These are phyloP conservation scores for Megathymus violae DNA, from an alignment of 1,140 invertebrate genomes.

Conservation along the genomic window DNA sequence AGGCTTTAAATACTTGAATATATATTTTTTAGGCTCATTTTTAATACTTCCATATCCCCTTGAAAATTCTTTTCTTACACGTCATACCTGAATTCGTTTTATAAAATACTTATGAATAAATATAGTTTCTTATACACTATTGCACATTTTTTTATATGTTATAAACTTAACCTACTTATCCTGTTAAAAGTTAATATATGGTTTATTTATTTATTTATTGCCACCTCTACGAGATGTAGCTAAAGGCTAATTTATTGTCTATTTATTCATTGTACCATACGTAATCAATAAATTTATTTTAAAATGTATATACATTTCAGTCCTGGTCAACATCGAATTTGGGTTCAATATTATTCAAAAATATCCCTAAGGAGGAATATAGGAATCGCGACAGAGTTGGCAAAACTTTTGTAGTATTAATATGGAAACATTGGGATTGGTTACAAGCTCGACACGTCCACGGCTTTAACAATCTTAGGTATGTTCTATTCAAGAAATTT, in stretches of 20 bases:
- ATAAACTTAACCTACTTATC: no score
- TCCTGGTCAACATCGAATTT: constrained; percentile 56
- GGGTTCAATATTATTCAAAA: constrained; percentile 59
- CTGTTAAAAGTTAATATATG: no score
- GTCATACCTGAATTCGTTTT: no score
- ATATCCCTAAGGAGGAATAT: constrained; percentile 19
- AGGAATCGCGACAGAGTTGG: constrained; percentile 29
- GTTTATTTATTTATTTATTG: no score
- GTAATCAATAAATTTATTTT: neutral
- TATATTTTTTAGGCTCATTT: no score
- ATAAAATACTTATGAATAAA: no score
- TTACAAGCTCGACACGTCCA: constrained; percentile 54
- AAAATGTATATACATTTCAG: constrained; percentile 43
- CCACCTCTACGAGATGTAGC: no score
- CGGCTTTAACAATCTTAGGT: constrained; percentile 48
- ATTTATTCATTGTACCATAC: neutral
- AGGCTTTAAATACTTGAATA: no score
- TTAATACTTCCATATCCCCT: no score
- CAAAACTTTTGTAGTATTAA: constrained; percentile 54
- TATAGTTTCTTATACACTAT: no score
- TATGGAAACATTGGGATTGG: constrained; percentile 69
- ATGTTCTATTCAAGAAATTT: constrained; percentile 38
- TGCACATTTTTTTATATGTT: no score
- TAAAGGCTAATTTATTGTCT: neutral
- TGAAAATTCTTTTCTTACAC: no score